phyloP scores from a whole-genome alignment of 2,888 invertebrate genomes.

The Drosophila kanekoi region DNA sequence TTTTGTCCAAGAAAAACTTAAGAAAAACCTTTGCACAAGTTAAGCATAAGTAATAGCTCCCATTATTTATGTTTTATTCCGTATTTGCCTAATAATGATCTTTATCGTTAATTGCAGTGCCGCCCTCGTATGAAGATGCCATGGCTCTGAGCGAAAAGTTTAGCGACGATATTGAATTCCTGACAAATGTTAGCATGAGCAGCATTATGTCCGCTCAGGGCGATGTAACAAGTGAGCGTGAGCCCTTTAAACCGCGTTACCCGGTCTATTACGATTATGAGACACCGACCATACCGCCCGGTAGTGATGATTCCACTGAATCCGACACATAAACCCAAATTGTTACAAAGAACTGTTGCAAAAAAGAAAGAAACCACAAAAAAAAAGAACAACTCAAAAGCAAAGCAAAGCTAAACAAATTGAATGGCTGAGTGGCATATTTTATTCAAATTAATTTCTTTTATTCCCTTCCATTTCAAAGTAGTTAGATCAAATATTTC shows the following conservation, averaged over 20 bases:
- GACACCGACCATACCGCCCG: constrained; percentile 85
- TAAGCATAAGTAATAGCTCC: no score
- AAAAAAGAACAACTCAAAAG: constrained; percentile 27
- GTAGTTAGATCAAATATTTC: constrained; percentile 60
- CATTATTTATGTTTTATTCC: not conserved
- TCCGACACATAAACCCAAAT: constrained; percentile 75
- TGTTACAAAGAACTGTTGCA: constrained; percentile 49
- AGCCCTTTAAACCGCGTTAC: constrained; percentile 84
- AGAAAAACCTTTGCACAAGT: not conserved
- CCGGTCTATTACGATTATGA: constrained; percentile 85
- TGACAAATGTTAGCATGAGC: constrained; percentile 83
- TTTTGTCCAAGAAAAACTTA: no score
- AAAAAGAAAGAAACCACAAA: constrained; percentile 25
- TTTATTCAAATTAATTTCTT: constrained; percentile 53
- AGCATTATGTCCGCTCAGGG: constrained; percentile 81
- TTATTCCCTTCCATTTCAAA: constrained; percentile 61
- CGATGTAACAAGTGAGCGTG: constrained; percentile 81
- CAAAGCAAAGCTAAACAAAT: constrained; percentile 45
- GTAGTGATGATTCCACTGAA: constrained; percentile 84
- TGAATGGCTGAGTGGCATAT: constrained; percentile 80
- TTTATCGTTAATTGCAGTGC: constrained; percentile 70
- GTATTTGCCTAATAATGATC: not conserved
- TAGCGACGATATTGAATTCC: constrained; percentile 83
- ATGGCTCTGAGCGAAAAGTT: constrained; percentile 84
- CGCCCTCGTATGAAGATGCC: constrained; percentile 85